Evolutionary conservation across 2,797 vertebrate genomes (phyloP).

Genomic region (Pelochelys cantorii): DNA sequence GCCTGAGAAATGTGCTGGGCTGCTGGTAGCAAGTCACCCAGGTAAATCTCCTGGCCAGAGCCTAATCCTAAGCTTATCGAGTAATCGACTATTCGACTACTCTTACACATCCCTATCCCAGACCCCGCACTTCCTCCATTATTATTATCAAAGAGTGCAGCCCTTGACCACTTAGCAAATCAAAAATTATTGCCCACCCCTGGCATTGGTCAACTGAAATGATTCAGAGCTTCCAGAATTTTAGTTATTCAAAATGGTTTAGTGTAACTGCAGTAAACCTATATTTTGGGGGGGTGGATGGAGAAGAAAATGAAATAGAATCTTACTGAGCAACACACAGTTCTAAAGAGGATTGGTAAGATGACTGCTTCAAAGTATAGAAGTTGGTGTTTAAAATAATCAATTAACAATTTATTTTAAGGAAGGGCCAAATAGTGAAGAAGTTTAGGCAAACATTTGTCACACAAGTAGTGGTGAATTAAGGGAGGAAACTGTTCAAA

Average conservation of each 20-base stretch:
- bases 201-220: no score
- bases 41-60: no score
- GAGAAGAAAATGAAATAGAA: not conserved
- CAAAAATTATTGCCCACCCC: no score
- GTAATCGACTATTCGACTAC: no score
- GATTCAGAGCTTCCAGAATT: not conserved
- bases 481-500: slow-evolving; percentile 25
- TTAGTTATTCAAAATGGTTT: not conserved
- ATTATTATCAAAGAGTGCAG: no score
- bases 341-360: slow-evolving; percentile 27
- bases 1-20: no score
- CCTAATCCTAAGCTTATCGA: no score
- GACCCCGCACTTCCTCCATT: no score
- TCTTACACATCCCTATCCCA: no score
- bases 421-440: slow-evolving; percentile 40
- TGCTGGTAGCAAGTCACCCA: no score
- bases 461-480: slow-evolving; percentile 20
- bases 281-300: not conserved
- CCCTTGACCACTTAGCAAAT: no score
- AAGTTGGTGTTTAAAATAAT: slow-evolving; percentile 45
- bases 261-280: not conserved
- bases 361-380: not conserved
- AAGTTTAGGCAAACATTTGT: slow-evolving; percentile 31
- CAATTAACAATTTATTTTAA: slow-evolving; percentile 9
- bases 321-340: slow-evolving; percentile 1